Evolutionary conservation across 2,797 vertebrate genomes (phyloP), one percentile per base, ranked within the genome.

Genomic region (Strix occidentalis): DNA sequence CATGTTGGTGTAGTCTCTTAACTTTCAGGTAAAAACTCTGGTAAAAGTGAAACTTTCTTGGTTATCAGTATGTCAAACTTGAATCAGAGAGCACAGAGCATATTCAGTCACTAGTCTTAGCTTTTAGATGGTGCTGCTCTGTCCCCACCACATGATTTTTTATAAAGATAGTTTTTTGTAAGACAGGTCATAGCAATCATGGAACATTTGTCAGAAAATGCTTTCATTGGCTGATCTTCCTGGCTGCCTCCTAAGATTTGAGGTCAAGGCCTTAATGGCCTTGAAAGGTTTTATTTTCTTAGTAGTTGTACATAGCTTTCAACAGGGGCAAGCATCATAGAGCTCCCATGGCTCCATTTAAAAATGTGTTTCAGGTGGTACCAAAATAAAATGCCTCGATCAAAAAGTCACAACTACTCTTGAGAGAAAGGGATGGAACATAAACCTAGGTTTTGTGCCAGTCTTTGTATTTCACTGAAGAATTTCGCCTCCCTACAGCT

Each of bases 331-430:
- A 80, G 28, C 37, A 66, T 56, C 43, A 11, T 14, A 54, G 28
- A 51, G 6, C 29, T 89, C 61, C 39, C 12, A 8, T 20, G 16
- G 70, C 81, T 87, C 60, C 58, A 60, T 87, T 96, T 39, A 96
- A 45, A 78, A 91, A 95, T 70, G 56, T 84, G n/a, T 3, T 45
- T 58, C 85, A 54, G 43, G 60, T 91, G 80, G 58, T 84, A 90
- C 92, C 91, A 84, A 93, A 96, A 85, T 74, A 84, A 97, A 97
- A 95, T 71, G 64, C 75, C 81, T 94, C 63, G 20, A 94, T 86
- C 85, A 87, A 96, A 95, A 91, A 95, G 82, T 95, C 80, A 46
- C 58, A 79, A 24, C 92, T 90, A 25, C 46, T 84, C 58, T 89
- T 25, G 13, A 76, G 70, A 80, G 93, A 86, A 94, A 94, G 87